Evolutionary conservation across 37 sponge, comb jelly and placozoan species (phyloP), one percentile per base, ranked within the genome.

Genomic region (Tethya wilhelma): DNA sequence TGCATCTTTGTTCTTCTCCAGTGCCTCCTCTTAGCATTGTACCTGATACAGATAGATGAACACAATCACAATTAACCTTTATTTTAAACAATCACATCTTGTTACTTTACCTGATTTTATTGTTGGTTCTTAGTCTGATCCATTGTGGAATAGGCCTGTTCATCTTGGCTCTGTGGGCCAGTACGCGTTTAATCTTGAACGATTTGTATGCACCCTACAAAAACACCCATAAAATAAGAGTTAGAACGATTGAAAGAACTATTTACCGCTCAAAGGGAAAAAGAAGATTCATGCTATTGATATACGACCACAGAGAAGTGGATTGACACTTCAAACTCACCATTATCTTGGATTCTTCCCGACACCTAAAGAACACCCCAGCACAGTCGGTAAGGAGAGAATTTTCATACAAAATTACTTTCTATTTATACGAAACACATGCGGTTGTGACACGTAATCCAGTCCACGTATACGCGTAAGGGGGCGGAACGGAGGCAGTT

Each of bases 131-230:
- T 78, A 96, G 80, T 38, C 99, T 81, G 26, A 98, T 79, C 99
- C 99, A 98, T 86, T 96, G 94, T n/a, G 99, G 99, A 40, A 98
- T 88, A 38, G 96, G 90, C 20, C 99, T 76, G 86, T 98, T 98
- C 79, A 88, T 91, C 23, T 77, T 75, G 74, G 75, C 46, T 72
- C 90, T 93, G 72, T 87, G 89, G 20, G 99, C 99, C 73, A 98
- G 75, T 59, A 77, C 79, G 32, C 83, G 81, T 85, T 98, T 98
- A 4, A 98, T 89, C 62, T 80, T 81, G 33, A 96, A 89, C 29
- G 87, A 78, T 79, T 98, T 98, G 71, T 94, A 90, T 17, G 99
- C 93, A 58, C 82, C 92, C 99, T 94, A 77, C 31, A 55, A 3
- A 64, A 1, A 34, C 7, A n/a, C 22, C 28, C 7, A 60, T n/a